Percentiles rank a stretch among this genome's conserved stretches.
phyloP scores from a whole-genome alignment of 2,113 vertebrate species.

The Phodopus roborovskii region DNA sequence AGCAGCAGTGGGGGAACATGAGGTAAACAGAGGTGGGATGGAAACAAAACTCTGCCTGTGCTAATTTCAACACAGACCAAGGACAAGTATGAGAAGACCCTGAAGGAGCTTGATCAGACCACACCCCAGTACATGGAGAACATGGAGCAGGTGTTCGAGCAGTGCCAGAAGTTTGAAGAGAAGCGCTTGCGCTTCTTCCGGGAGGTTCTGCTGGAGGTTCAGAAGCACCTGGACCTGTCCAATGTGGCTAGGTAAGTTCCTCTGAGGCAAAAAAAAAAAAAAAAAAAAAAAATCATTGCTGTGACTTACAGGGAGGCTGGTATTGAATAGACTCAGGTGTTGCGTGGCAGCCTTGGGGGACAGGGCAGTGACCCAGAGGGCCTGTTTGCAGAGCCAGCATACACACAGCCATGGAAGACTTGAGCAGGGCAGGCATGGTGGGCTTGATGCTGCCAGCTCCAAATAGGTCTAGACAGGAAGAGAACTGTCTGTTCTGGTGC shows the following conservation, averaged over 20 bases:
- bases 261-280: rapidly evolving
- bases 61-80: constrained; percentile 86
- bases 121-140: background rate
- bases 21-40: background rate
- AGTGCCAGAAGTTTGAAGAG: constrained; percentile 97
- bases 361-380: background rate
- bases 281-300: too few relatives aligned
- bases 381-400: background rate
- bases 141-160: constrained; percentile 99
- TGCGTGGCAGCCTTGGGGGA: background rate
- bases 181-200: constrained; percentile 94
- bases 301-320: background rate
- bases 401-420: background rate
- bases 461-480: background rate
- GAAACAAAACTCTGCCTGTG: rapidly evolving
- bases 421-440: background rate
- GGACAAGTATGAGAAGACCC: constrained; percentile 95
- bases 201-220: constrained; percentile 91
- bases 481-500: background rate
- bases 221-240: constrained; percentile 97
- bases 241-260: constrained; percentile 89
- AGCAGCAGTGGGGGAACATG: background rate
- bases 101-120: constrained; percentile 93
- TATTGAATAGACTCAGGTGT: background rate
- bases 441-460: background rate